Percentiles rank a stretch among this genome's conserved stretches.
Conservation (phyloP, 2,797 vertebrate species). For the Sarcophilus harrisii region DNA sequence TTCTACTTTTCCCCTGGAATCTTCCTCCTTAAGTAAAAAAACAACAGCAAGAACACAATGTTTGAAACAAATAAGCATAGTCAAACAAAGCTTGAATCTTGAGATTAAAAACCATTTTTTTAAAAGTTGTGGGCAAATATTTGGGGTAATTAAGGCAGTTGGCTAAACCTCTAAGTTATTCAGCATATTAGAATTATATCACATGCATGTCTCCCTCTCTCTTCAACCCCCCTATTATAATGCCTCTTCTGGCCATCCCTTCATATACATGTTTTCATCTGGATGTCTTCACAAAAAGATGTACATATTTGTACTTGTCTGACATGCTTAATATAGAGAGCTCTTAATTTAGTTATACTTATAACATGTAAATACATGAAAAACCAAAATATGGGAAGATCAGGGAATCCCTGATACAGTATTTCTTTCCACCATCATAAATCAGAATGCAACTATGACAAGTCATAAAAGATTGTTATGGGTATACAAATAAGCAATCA, state of each 20-base stretch:
- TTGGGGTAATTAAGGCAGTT: constrained; percentile 6
- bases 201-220: not conserved
- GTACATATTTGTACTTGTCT: constrained; percentile 49
- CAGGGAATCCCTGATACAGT: not conserved
- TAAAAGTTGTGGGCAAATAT: not conserved
- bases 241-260: constrained; percentile 71
- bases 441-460: not conserved
- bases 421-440: not conserved
- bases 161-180: not conserved
- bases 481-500: not conserved
- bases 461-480: not conserved
- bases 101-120: not conserved
- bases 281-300: constrained; percentile 74
- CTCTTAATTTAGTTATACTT: not conserved
- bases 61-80: not conserved
- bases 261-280: constrained; percentile 72
- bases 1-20: not conserved
- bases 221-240: constrained; percentile 65
- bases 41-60: not conserved
- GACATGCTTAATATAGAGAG: not conserved
- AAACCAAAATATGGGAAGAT: not conserved
- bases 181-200: not conserved
- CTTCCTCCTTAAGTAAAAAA: not conserved
- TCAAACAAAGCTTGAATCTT: not conserved
- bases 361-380: not conserved